These are phyloP conservation scores for Trochalopteron elliotii DNA, from an alignment of 2,113 vertebrate species.

Conservation along the genomic window DNA sequence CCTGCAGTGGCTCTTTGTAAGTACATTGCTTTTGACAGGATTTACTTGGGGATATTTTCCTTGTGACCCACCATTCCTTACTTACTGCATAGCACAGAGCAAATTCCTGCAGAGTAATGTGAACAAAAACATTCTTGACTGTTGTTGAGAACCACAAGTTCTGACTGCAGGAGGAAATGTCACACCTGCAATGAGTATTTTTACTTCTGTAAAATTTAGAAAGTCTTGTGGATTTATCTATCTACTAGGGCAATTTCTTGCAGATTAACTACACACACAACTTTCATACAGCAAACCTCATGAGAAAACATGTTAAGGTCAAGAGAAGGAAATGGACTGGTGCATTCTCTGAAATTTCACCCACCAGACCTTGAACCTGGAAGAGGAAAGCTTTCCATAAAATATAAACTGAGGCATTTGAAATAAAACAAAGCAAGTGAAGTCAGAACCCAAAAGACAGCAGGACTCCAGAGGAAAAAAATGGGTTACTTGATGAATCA, in stretches of 20 bases:
- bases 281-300: background rate
- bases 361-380: background rate
- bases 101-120: background rate
- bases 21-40: background rate
- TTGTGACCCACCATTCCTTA: background rate
- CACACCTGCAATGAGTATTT: background rate
- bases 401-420: background rate
- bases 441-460: background rate
- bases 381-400: background rate
- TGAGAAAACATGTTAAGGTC: background rate
- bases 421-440: background rate
- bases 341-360: background rate
- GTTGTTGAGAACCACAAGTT: background rate
- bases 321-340: background rate
- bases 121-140: background rate
- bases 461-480: background rate
- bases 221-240: background rate
- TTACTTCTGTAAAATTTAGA: background rate
- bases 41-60: background rate
- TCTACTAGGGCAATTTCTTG: background rate
- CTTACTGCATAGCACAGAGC: background rate
- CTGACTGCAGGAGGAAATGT: background rate
- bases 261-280: background rate
- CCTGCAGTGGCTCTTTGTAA: background rate
- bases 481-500: background rate